A percentile compares a stretch with the other conserved stretches of the same genome.
Conservation (phyloP, 2,888 invertebrate genomes). For the Phymatocera aterrima region DNA sequence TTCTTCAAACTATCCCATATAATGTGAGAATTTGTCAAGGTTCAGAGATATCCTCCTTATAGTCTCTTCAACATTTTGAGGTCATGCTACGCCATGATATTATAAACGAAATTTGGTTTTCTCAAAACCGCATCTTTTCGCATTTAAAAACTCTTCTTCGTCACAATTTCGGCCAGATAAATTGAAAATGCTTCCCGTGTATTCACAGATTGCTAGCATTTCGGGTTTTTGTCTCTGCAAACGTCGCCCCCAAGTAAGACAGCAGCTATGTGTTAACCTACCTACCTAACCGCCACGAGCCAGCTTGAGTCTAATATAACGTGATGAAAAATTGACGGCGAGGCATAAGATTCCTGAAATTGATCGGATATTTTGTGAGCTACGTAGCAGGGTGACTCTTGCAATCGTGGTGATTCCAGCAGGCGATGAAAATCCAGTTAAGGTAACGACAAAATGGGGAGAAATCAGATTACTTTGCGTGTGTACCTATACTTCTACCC, state of each 20-base stretch:
- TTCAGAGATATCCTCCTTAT: background rate
- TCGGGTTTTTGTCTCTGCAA: background rate
- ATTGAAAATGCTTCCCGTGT: background rate
- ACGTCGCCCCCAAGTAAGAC: background rate
- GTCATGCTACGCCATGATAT: background rate
- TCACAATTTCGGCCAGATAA: background rate
- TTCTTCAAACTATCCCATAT: background rate
- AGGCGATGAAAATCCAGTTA: background rate
- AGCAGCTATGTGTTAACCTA: background rate
- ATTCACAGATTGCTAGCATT: no score
- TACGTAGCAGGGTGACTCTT: background rate
- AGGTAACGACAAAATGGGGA: background rate
- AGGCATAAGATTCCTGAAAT: background rate
- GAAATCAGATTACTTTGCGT: conserved; percentile 4
- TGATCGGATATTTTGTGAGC: background rate
- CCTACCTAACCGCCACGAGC: background rate
- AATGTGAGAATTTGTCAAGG: background rate
- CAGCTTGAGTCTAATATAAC: background rate
- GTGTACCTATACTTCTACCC: background rate
- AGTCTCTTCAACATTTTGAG: background rate
- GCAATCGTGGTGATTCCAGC: background rate
- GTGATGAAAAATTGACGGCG: background rate
- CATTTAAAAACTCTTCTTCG: background rate
- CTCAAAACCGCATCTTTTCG: background rate
- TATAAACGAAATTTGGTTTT: background rate